A percentile compares a stretch with the other conserved stretches of the same genome.
Conservation (phyloP, 2,113 vertebrate genomes). For the Papio anubis region DNA sequence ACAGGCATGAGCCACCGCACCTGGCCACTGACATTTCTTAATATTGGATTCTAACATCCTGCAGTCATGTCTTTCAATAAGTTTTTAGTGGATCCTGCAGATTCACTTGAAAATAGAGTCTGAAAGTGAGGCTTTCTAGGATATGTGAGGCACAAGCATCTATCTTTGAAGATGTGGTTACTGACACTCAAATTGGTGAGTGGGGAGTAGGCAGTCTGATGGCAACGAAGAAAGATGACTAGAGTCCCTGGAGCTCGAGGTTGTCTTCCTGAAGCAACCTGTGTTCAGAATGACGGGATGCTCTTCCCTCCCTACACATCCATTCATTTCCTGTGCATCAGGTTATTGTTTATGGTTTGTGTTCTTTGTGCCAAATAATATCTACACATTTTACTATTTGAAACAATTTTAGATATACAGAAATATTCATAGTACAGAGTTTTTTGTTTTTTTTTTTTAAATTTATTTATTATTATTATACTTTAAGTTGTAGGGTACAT, state of each 20-base stretch:
- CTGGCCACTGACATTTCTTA: too few relatives aligned
- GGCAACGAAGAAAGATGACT: neutral
- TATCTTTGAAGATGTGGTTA: neutral
- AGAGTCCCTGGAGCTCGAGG: neutral
- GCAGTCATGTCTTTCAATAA: neutral
- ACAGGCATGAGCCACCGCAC: rapidly evolving
- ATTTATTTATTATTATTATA: too few relatives aligned
- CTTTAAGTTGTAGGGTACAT: too few relatives aligned
- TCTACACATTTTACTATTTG: neutral
- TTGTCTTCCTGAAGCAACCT: neutral
- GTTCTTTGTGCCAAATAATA: neutral
- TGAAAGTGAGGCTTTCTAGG: too few relatives aligned
- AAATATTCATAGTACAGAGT: neutral
- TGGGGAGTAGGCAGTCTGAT: neutral
- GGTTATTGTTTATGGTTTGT: neutral
- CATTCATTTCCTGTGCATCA: neutral
- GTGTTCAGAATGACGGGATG: neutral
- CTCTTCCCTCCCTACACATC: neutral
- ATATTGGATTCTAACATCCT: neutral
- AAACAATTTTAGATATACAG: neutral
- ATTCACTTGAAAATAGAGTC: neutral
- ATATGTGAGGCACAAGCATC: neutral
- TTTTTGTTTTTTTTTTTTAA: too few relatives aligned
- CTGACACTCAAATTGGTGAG: neutral
- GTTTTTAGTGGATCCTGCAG: neutral